Evolutionary conservation across 92 coral and sea anemone genomes (phyloP).

Genomic region (Montipora capitata): DNA sequence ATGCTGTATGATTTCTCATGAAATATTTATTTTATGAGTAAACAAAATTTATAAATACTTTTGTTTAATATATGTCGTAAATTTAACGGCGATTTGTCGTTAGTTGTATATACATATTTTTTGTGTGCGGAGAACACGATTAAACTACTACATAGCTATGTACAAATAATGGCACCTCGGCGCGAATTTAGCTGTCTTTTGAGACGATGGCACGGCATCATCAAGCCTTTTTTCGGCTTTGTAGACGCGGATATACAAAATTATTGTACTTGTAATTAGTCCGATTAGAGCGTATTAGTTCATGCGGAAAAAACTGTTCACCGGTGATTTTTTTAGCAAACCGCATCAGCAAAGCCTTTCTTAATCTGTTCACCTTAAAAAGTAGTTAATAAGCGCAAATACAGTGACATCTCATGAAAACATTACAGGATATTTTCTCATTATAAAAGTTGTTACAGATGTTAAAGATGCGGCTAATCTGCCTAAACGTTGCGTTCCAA

Average conservation of each 20-base stretch:
- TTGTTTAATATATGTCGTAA: constrained; percentile 23
- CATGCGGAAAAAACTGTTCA: constrained; percentile 21
- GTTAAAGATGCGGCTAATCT: constrained; percentile 47
- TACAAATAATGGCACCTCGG: constrained; percentile 9
- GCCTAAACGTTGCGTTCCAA: constrained; percentile 45
- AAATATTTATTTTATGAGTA: constrained; percentile 34
- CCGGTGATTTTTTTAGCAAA: constrained; percentile 17
- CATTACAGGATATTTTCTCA: constrained; percentile 80
- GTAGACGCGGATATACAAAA: not conserved
- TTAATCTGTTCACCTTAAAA: constrained; percentile 60
- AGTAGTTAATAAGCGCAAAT: constrained; percentile 73
- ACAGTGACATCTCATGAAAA: constrained; percentile 86
- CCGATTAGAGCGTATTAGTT: constrained; percentile 50
- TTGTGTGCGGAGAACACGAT: not conserved
- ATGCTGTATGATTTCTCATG: not conserved
- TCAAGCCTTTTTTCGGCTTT: constrained; percentile 9
- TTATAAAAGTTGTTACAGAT: constrained; percentile 84
- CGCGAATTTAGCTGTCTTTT: constrained; percentile 9
- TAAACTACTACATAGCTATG: constrained; percentile 8
- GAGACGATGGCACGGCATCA: not conserved
- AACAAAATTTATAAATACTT: constrained; percentile 17
- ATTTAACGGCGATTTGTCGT: not conserved
- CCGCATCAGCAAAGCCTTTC: constrained; percentile 23
- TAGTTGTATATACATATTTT: not conserved
- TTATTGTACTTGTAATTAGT: constrained; percentile 35